Evolutionary conservation across 2,797 vertebrate species (phyloP), one percentile per base, ranked within the genome.

Genomic region (Odontamblyopus lacepedii): DNA sequence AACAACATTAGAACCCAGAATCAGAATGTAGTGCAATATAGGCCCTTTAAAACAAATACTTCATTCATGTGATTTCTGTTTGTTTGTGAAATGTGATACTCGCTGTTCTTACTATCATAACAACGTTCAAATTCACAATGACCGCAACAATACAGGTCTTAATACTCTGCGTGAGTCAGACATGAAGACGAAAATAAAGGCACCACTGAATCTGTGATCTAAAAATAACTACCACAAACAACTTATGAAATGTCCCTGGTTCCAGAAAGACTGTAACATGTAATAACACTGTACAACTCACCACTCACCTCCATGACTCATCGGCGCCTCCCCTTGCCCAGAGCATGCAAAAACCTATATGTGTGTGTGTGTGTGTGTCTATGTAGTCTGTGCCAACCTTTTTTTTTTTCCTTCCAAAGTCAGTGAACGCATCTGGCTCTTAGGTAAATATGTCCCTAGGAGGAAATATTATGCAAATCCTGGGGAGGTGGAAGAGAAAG

Each of bases 391-490:
- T 59, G 8, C 9, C 6, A 18, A 35, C 32, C 16, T 62, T 1
- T 11, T 63, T 38, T 38, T 38, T 41, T 23, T 1, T 35, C 11
- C 16, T 1, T 23, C 23, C 1, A 23, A 62, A 64, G 71, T 73
- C 76, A n/a, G 68, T 69, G 68, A 78, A 72, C 4, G 57, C 69
- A 70, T 68, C 64, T 9, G 2, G 62, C 70, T 75, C 59, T 65
- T 9, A 11, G 70, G 70, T 53, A 83, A 79, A 74, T 78, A 41
- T 61, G 69, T 61, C 50, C 70, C 19, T 6, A 16, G 19, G 16
- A 41, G 19, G 62, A 59, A 62, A n/a, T 12, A 66, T 76, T 50
- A 78, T 76, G 73, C 29, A 76, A 83, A 79, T 83, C 57, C 5
- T 1, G 1, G 9, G 6, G 27, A 29, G 5, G 27, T 30, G 29